A percentile compares a stretch with the other conserved stretches of the same genome.
Evolutionary conservation across 2,113 vertebrate genomes (phyloP).

Genomic region (Mobula birostris): DNA sequence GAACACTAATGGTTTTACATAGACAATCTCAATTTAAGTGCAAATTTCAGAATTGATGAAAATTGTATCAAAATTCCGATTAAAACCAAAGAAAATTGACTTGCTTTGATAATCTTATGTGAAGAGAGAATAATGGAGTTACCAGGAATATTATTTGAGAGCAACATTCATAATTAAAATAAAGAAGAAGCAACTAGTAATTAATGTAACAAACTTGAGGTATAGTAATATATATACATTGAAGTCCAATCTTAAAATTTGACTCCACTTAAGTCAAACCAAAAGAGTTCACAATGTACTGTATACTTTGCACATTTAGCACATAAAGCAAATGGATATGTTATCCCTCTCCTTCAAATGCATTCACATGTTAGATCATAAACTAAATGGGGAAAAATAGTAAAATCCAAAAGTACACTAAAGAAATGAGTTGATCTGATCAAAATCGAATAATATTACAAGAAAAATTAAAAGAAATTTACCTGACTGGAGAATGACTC

Average conservation of each 20-base stretch:
- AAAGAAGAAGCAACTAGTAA: too few species aligned
- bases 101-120: neutral
- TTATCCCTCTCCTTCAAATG: neutral
- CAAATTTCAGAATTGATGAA: neutral
- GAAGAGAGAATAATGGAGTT: neutral
- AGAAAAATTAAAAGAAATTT: conserved; percentile 42
- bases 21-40: neutral
- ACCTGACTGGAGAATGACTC: conserved; percentile 80
- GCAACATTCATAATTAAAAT: neutral
- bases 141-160: neutral
- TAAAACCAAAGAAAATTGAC: neutral
- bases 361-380: neutral
- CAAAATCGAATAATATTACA: neutral
- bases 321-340: too few species aligned
- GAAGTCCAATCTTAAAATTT: too few species aligned
- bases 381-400: neutral
- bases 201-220: too few species aligned
- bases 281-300: too few species aligned
- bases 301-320: too few species aligned
- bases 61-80: neutral
- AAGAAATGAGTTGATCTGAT: neutral
- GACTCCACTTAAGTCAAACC: too few species aligned
- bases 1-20: neutral
- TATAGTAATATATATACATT: too few species aligned
- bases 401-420: neutral